phyloP scores from a whole-genome alignment of 2,797 vertebrate species.

The Tenualosa thibaudeaui region DNA sequence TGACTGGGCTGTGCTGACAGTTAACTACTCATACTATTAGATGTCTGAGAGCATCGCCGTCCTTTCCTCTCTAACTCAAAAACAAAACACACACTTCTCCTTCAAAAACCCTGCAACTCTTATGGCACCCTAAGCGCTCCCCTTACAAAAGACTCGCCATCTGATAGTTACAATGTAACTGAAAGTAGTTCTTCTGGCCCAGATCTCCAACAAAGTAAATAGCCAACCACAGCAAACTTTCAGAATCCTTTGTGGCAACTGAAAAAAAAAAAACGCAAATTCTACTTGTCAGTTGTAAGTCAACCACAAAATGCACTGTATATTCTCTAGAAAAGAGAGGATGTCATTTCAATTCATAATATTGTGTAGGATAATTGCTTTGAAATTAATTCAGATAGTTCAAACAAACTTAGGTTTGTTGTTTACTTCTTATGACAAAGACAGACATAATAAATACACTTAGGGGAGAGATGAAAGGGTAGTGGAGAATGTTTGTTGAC shows the following conservation, averaged over 20 bases:
- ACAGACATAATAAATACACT: not conserved
- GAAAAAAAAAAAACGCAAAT: not conserved
- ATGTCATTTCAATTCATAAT: not conserved
- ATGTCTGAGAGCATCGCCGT: not conserved
- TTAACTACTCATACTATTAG: not conserved
- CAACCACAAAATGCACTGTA: not conserved
- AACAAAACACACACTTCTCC: slow-evolving; percentile 20
- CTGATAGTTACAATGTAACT: not conserved
- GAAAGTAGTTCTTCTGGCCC: not conserved
- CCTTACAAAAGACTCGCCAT: slow-evolving; percentile 50
- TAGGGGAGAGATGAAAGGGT: not conserved
- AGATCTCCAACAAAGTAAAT: slow-evolving; percentile 5
- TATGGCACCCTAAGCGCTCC: slow-evolving; percentile 56
- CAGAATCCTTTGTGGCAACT: not conserved
- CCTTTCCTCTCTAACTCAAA: not conserved
- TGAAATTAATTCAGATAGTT: not conserved
- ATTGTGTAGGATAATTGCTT: not conserved
- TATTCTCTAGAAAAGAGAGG: not conserved
- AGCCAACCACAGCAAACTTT: not conserved
- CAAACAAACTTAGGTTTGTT: not conserved
- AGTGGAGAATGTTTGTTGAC: not conserved
- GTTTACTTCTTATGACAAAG: not conserved
- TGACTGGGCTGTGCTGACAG: not conserved
- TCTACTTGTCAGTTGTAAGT: not conserved
- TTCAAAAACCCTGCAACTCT: slow-evolving; percentile 42